Base-by-base conservation (phyloP, 2,888 invertebrate species). In the Eristalis tenax region DNA sequence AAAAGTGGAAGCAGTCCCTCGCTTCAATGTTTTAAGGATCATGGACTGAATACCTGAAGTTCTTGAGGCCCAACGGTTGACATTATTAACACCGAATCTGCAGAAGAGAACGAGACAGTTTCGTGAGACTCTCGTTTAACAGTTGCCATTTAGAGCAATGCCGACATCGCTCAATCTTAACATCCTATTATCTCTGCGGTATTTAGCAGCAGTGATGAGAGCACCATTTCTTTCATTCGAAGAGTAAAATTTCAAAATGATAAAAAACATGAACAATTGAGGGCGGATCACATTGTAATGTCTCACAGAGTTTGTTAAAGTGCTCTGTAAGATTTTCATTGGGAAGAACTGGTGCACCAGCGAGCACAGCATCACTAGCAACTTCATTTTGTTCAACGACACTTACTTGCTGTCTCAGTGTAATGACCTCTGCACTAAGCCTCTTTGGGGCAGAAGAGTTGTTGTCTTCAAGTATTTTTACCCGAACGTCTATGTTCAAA, bases 351-450 rank as follows among this genome's bases (percentile, higher is more conserved):
- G 65, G 28, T 18, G 35, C 64, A 64, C 32, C 64, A 35, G 35
- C 28, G 32, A 64, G 64, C 26, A 64, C 32, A n/a, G 65, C 65
- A 65, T 65, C 40, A 38, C 65, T 11, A 38, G 65, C 40, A 22
- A 65, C 40, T 22, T 65, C 40, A 0, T 40, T 65, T 65, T 40
- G 35, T 40, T 65, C 65, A 28, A 65, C 3, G 22, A 38, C 35
- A 65, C 38, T 65, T n/a, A 65, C 40, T 65, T 65, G 65, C 18
- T 65, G 35, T 65, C 38, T 35, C 11, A 65, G 65, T 40, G 35
- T 38, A 22, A 22, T 35, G 22, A 65, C 38, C 22, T 65, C 65
- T 11, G 65, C 65, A 32, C 18, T 32, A 18, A 38, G 65, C 4
- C 28, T 28, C 40, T 65, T 40, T 22, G 38, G 40, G 38, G 38